Evolutionary conservation across 2,888 invertebrate genomes (phyloP), one percentile per base, ranked within the genome.

Genomic region (Drosophila kanekoi): DNA sequence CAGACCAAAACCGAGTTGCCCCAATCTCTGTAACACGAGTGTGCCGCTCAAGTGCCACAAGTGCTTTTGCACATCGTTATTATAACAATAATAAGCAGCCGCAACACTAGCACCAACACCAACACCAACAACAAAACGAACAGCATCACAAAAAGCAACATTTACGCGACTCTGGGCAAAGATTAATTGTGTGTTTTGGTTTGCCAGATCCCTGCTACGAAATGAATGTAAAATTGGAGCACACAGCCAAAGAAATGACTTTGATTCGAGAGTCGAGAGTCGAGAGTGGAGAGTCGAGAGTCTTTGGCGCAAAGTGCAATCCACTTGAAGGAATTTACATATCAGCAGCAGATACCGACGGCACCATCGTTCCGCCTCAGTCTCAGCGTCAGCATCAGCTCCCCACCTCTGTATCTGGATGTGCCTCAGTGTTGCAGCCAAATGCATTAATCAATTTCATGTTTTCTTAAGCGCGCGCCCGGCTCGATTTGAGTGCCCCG

Each of bases 41-140:
- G 72, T 65, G 81, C 80, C 67, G 58, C 63, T 83, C 86, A 79
- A 86, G 82, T 82, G 87, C 81, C 82, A 89, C 90, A 90, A 90
- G 91, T 90, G 90, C 91, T 90, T 90, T 91, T 91, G 90, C 90
- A 90, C 90, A 90, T 90, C 91, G 88, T 90, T 91, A 90, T 90
- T 91, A 89, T 89, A 90, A 90, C 90, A 90, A 90, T 90, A 90
- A 90, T 90, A 90, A 90, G 90, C 90, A 20, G 51, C 70, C 41
- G 37, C 57, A 40, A 6, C 58, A 45, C 13, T 52, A 32, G 33
- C 49, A 52, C 14, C 56, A 37, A 14, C 65, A 54, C n/a, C 56
- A 38, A 45, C 44, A 40, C 32, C 54, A 41, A 9, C 54, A 33
- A 45, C 44, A 40, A 3, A 4, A 40, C 3, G 10, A 40, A 10